A percentile compares a stretch with the other conserved stretches of the same genome.
These are phyloP conservation scores for Mamestra brassicae DNA, from an alignment of 2,888 invertebrate species.

Conservation along the genomic window DNA sequence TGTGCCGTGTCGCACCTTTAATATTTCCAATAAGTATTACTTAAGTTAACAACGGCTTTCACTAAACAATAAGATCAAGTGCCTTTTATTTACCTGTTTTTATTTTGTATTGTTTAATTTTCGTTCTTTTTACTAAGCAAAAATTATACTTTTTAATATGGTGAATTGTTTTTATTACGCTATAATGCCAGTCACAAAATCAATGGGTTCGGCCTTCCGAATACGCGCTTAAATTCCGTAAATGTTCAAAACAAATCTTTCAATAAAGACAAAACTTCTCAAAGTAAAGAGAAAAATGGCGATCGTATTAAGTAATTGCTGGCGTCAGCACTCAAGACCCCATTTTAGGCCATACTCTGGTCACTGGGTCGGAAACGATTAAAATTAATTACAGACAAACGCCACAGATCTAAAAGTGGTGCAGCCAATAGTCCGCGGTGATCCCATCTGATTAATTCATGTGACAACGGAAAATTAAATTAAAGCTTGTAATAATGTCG, in stretches of 20 bases:
- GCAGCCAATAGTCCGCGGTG: conserved; percentile 2
- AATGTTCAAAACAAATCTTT: background rate
- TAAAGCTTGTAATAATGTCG: too few relatives aligned
- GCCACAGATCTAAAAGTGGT: background rate
- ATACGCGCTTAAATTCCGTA: background rate
- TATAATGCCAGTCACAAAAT: background rate
- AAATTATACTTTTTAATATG: too few relatives aligned
- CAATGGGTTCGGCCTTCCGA: background rate
- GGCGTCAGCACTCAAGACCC: background rate
- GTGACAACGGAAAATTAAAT: background rate
- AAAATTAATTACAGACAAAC: conserved; percentile 25
- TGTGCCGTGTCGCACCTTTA: too few relatives aligned
- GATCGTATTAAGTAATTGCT: background rate
- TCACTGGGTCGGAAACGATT: conserved; percentile 6
- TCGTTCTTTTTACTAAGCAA: too few relatives aligned
- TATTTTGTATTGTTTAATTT: too few relatives aligned
- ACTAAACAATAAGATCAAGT: too few relatives aligned
- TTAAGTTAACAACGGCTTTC: too few relatives aligned
- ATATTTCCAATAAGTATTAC: too few relatives aligned
- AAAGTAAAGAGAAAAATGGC: background rate
- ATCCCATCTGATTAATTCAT: conserved; percentile 8
- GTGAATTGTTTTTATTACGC: too few relatives aligned
- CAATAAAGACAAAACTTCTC: background rate
- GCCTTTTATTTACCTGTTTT: too few relatives aligned
- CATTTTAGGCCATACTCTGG: background rate